phyloP scores from a whole-genome alignment of 2,113 vertebrate species.

The Strigops habroptila region DNA sequence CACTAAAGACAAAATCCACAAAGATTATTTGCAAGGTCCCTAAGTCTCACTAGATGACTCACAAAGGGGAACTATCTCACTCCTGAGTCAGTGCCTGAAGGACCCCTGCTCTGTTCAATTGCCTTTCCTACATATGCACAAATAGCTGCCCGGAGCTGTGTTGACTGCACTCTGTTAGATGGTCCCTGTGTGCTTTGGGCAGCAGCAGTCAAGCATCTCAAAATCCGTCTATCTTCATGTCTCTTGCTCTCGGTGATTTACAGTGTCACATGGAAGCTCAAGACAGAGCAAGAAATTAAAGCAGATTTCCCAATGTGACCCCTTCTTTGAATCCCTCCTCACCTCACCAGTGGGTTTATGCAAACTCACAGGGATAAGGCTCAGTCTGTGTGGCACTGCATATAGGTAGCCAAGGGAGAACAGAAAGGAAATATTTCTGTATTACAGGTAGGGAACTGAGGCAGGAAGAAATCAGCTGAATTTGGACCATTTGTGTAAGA shows the following conservation, averaged over 20 bases:
- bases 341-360: background rate
- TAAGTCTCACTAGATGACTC: background rate
- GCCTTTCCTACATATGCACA: background rate
- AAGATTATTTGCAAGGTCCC: background rate
- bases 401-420: background rate
- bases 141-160: background rate
- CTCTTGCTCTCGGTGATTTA: background rate
- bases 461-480: background rate
- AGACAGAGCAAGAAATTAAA: background rate
- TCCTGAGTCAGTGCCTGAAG: background rate
- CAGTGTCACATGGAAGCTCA: background rate
- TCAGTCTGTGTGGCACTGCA: accelerated
- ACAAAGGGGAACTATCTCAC: background rate
- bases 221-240: background rate
- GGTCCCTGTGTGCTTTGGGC: background rate
- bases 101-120: background rate
- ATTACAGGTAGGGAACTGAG: background rate
- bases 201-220: background rate
- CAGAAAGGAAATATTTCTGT: background rate
- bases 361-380: background rate
- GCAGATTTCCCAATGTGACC: background rate
- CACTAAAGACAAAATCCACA: background rate
- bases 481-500: background rate
- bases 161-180: background rate
- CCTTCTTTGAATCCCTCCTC: background rate